These are phyloP conservation scores for Tapirus terrestris DNA, from an alignment of 2,113 vertebrate genomes.

Conservation along the genomic window DNA sequence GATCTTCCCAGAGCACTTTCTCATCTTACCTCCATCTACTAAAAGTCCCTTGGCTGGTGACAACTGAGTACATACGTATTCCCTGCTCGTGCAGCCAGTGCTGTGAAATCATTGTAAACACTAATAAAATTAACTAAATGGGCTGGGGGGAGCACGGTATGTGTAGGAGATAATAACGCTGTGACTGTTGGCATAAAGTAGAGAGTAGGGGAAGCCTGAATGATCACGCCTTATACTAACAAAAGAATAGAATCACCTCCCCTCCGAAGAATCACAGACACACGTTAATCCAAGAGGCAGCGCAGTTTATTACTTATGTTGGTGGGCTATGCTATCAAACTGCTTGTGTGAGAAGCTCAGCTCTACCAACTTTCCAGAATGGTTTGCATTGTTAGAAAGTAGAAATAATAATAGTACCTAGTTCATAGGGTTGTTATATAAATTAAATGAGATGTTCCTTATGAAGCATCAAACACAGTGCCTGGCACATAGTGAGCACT, in stretches of 20 bases:
- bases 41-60: background rate
- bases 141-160: too few relatives aligned
- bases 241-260: background rate
- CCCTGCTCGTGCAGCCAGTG: background rate
- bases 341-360: background rate
- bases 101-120: background rate
- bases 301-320: background rate
- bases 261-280: background rate
- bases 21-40: background rate
- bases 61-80: background rate
- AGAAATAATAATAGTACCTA: background rate
- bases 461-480: background rate
- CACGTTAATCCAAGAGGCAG: background rate
- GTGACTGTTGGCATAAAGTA: background rate
- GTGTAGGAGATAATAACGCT: background rate
- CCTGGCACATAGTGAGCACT: background rate
- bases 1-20: background rate
- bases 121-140: background rate
- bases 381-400: background rate
- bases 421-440: background rate
- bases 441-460: background rate
- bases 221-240: background rate
- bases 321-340: background rate
- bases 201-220: background rate
- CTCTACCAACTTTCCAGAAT: background rate